Conservation (phyloP, 92 coral and sea anemone species). For the Nematostella vectensis region DNA sequence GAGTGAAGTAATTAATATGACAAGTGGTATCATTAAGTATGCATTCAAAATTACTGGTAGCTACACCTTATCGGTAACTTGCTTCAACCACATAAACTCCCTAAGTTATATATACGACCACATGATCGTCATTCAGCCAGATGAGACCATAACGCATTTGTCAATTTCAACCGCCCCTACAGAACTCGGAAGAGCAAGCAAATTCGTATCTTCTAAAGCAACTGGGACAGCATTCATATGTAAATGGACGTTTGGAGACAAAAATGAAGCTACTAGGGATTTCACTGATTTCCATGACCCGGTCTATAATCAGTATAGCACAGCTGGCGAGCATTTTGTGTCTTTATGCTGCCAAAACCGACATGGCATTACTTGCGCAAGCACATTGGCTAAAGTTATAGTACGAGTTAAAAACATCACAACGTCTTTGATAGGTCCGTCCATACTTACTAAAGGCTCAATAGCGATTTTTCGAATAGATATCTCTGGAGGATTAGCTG, state of each 20-base stretch:
- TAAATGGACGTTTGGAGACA: conserved; percentile 68
- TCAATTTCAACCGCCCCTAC: conserved; percentile 18
- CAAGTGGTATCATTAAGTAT: conserved; percentile 7
- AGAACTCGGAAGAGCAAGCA: conserved; percentile 19
- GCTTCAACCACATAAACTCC: conserved; percentile 46
- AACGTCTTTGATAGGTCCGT: conserved; percentile 7
- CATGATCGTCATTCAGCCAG: conserved; percentile 35
- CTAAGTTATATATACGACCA: conserved; percentile 2
- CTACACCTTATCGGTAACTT: conserved; percentile 33
- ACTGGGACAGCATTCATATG: conserved; percentile 62
- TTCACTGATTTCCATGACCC: conserved; percentile 12
- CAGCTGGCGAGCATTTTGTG: conserved; percentile 25
- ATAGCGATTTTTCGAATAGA: conserved; percentile 20
- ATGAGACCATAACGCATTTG: conserved; percentile 28
- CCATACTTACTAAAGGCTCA: not conserved
- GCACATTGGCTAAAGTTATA: conserved; percentile 28
- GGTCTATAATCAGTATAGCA: conserved; percentile 34
- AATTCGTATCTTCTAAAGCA: conserved; percentile 15
- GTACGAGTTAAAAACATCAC: conserved; percentile 26
- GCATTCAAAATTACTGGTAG: conserved; percentile 26
- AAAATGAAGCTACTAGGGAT: conserved; percentile 25
- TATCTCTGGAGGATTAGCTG: conserved; percentile 36
- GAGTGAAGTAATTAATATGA: not conserved
- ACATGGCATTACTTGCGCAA: conserved; percentile 22
- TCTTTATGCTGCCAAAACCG: conserved; percentile 40